These are phyloP conservation scores for Linnaemya tessellans DNA, from an alignment of 2,888 invertebrate genomes.

Conservation along the genomic window DNA sequence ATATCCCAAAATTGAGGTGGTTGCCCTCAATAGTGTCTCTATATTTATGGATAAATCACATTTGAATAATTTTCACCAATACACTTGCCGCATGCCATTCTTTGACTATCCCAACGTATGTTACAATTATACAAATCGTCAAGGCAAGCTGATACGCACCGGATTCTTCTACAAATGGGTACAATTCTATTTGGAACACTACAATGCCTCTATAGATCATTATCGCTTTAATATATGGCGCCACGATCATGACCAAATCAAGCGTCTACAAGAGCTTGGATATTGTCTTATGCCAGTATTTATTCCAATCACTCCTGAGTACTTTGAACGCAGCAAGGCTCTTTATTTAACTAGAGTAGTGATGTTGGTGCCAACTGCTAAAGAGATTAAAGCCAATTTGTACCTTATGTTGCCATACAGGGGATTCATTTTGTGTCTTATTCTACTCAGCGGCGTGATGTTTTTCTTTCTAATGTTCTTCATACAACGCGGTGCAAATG, in stretches of 20 bases:
- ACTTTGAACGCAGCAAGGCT: not conserved
- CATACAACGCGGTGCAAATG: not conserved
- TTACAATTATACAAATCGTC: constrained; percentile 36
- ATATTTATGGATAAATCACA: constrained; percentile 37
- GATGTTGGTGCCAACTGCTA: constrained; percentile 20
- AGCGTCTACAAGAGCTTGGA: not conserved
- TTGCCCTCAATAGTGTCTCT: not conserved
- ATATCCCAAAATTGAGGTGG: constrained; percentile 25
- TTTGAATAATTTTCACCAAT: constrained; percentile 38
- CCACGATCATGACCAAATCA: not conserved
- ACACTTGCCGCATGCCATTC: not conserved
- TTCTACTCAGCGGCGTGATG: not conserved
- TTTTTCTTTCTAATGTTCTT: not conserved
- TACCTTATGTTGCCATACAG: constrained; percentile 38
- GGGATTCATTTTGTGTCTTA: constrained; percentile 14
- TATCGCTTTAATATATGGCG: constrained; percentile 22
- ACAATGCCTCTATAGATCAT: constrained; percentile 46
- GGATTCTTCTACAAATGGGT: constrained; percentile 47
- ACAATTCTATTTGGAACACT: not conserved
- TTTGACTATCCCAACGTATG: constrained; percentile 41
- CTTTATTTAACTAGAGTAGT: not conserved
- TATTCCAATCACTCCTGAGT: not conserved
- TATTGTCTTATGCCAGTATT: constrained; percentile 17
- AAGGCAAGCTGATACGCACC: not conserved
- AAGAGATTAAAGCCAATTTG: constrained; percentile 35